Conservation (phyloP, 2,888 invertebrate genomes). For the Phyllotreta cruciferae region DNA sequence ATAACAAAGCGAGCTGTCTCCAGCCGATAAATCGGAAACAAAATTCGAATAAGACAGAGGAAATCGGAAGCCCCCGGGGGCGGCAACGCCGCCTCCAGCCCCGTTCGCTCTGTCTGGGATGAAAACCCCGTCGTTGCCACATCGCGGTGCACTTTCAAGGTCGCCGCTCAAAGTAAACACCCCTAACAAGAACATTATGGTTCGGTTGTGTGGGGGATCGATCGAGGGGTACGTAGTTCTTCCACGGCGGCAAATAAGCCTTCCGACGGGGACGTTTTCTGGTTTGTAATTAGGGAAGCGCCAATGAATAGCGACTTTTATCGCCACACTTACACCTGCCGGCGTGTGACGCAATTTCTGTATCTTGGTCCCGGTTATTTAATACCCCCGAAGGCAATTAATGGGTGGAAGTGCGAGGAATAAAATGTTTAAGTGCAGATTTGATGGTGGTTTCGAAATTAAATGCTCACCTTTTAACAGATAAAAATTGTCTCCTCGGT, state of each 20-base stretch:
- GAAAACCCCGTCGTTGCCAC: conserved; percentile 14
- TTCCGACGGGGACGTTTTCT: conserved; percentile 4
- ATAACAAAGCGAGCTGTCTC: too few relatives aligned
- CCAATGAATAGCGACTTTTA: conserved; percentile 11
- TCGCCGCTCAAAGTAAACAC: conserved; percentile 18
- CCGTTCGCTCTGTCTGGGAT: conserved; percentile 27
- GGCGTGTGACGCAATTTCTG: conserved; percentile 5
- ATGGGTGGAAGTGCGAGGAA: not conserved
- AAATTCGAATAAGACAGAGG: too few relatives aligned
- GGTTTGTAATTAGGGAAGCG: conserved; percentile 12
- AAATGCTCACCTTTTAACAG: too few relatives aligned
- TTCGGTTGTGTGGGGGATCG: conserved; percentile 13
- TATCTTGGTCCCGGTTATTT: too few relatives aligned
- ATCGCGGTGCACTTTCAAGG: conserved; percentile 19
- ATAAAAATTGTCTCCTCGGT: too few relatives aligned
- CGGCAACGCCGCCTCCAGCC: not conserved
- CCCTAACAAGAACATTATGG: conserved; percentile 15
- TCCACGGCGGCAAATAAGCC: conserved; percentile 3
- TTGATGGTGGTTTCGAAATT: too few relatives aligned
- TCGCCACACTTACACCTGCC: not conserved
- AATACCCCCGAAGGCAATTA: not conserved
- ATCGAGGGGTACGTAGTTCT: conserved; percentile 4
- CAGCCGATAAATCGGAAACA: too few relatives aligned
- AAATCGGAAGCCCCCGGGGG: not conserved
- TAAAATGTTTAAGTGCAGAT: too few relatives aligned